These are phyloP conservation scores for Pelochelys cantorii DNA, from an alignment of 2,797 vertebrate species.

Conservation along the genomic window DNA sequence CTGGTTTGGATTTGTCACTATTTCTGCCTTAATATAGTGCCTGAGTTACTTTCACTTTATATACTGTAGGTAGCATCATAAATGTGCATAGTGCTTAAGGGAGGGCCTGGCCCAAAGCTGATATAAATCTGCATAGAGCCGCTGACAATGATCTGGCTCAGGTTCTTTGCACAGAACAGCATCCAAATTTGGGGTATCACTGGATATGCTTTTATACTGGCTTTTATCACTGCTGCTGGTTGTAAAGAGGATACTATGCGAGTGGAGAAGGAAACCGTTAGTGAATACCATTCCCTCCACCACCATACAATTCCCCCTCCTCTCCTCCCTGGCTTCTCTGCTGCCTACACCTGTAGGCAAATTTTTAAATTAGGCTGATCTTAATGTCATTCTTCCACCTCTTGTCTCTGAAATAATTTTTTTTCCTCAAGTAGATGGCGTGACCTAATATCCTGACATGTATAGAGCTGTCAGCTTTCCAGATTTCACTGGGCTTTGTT, in stretches of 20 bases:
- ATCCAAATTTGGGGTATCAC: neutral
- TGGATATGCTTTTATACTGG: neutral
- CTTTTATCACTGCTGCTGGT: neutral
- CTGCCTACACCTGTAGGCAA: neutral
- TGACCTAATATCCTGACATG: neutral
- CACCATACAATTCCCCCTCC: neutral
- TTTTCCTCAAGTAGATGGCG: neutral
- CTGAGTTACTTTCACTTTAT: conserved; percentile 32
- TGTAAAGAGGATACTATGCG: neutral
- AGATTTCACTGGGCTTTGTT: conserved; percentile 13
- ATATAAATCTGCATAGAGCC: neutral
- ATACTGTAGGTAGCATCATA: neutral
- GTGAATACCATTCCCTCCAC: neutral
- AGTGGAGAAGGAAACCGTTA: neutral
- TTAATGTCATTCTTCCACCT: neutral
- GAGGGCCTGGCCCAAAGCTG: neutral
- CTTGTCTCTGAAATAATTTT: conserved; percentile 15
- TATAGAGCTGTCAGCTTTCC: conserved; percentile 9
- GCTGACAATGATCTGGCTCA: neutral
- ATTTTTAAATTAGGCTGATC: conserved; percentile 28
- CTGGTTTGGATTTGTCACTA: conserved; percentile 28
- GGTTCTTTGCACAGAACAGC: neutral
- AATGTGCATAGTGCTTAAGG: neutral
- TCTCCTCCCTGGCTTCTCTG: conserved; percentile 6
- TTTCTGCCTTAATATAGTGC: conserved; percentile 23